These are phyloP conservation scores for Cladopsammia gracilis DNA, from an alignment of 64 coral and sea anemone species.

Conservation along the genomic window DNA sequence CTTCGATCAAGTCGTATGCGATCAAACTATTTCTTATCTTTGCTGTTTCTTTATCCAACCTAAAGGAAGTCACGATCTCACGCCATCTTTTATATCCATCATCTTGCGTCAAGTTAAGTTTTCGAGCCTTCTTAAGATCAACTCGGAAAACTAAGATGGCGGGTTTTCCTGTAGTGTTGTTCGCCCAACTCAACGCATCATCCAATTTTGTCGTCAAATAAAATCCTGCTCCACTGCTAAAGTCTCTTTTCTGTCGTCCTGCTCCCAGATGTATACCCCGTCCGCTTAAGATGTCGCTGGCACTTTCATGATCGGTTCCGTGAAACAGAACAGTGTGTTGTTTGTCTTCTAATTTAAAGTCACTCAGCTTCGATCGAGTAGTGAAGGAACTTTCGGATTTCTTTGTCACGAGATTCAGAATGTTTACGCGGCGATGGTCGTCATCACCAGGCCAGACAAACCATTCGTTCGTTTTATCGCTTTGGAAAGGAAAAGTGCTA, in stretches of 20 bases:
- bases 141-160: constrained; percentile 64
- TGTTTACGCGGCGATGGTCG: background rate
- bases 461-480: background rate
- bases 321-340: constrained; percentile 51
- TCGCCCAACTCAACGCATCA: constrained; percentile 22
- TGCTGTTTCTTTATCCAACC: background rate
- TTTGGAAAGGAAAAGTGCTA: constrained; percentile 14
- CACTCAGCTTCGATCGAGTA: background rate
- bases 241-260: constrained; percentile 69
- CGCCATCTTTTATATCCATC: background rate
- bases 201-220: constrained; percentile 47
- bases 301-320: constrained; percentile 81
- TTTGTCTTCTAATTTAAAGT: background rate
- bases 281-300: constrained; percentile 49
- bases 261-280: constrained; percentile 41
- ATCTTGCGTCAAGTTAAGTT: background rate
- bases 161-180: constrained; percentile 28
- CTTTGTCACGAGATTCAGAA: background rate
- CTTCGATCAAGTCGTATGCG: background rate
- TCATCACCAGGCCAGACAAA: background rate
- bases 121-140: background rate
- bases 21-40: background rate
- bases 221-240: constrained; percentile 80
- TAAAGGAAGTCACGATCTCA: background rate
- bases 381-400: background rate